Evolutionary conservation across 2,113 vertebrate species (phyloP), one percentile per base, ranked within the genome.

Genomic region (Corythoichthys intestinalis): DNA sequence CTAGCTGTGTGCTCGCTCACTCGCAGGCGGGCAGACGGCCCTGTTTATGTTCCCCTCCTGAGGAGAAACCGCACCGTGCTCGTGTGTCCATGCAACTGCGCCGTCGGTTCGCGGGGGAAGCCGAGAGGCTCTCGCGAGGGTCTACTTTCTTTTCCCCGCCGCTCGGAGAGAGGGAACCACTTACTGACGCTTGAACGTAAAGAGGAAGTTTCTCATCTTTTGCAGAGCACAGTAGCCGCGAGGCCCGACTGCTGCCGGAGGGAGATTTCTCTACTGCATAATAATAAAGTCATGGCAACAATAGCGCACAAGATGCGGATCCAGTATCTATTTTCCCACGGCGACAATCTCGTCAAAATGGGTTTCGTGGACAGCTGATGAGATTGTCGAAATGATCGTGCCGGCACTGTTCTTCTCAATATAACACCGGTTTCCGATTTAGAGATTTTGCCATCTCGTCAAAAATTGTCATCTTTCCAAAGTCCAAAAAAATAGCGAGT

Each of bases 21-120:
- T 28, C 65, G 81, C 75, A 82, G 90, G 89, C 91, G 92, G 92
- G 92, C 90, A 89, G 92, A 92, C 90, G 89, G 88, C 82, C 88
- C 88, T 91, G 91, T 92, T 92, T 91, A 91, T 92, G 90, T 91
- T 91, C 90, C 87, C 83, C 85, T 76, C 80, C 83, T 86, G 86
- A 86, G 82, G 82, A 88, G 86, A 86, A 89, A 87, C 86, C 88
- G 80, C 88, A 87, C 73, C 83, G 75, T 85, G 77, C 46, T 76
- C 3, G 66, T 59, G 70, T 69, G 52, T 74, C 53, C 79, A 82
- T 77, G 67, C 81, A 78, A 74, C 75, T 76, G 81, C 34, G 66
- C 83, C 84, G 86, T 86, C 82, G 80, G 83, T 77, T 85, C 77
- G 79, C 81, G 79, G 79, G 83, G 79, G 86, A 87, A 84, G 83